Base-by-base conservation (phyloP, 2,888 invertebrate genomes). In the Fragum fragum region DNA sequence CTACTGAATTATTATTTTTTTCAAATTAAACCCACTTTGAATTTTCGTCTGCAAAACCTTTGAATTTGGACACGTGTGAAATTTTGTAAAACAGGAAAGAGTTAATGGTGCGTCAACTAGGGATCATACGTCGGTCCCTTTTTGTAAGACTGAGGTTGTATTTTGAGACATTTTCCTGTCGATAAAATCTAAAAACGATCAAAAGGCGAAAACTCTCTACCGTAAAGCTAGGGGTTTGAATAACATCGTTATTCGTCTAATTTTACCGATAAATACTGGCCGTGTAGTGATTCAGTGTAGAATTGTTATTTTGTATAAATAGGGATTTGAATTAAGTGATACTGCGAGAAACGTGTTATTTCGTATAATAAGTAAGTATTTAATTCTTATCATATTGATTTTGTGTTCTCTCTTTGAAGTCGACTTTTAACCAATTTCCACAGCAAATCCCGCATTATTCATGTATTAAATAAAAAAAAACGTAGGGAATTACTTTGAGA, bases 241-340 rank as follows among this genome's bases (percentile, higher is more conserved):
- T 47, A 47, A 47, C 47, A 47, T 47, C n/a, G 47, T 47, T 47
- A 47, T 5, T 47, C 18, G 47, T 47, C 47, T 47, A 47, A 47
- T 9, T 47, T 47, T n/a, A 47, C 47, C 47, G 47, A 47, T 47
- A 47, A 47, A 47, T 16, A 14, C 7, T 47, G 47, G 47, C 14
- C n/a, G 5, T 47, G 14, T 16, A 47, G 47, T 47, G 47, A 47
- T 47, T 47, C 47, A 47, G 2, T 18, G 47, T 9, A 16, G n/a
- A 47, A 47, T n/a, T 47, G 47, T 47, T 47, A 47, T n/a, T 18
- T 18, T 47, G 47, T 47, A 47, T 47, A 47, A 47, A 47, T 47
- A 47, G 18, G 47, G 47, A n/a, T 18, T 47, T 18, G 18, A 47
- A 47, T 47, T 18, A 47, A 47, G n/a, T 47, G 47, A 47, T 14